Base-by-base conservation (phyloP, 2,797 vertebrate genomes). In the Poecilia wingei region DNA sequence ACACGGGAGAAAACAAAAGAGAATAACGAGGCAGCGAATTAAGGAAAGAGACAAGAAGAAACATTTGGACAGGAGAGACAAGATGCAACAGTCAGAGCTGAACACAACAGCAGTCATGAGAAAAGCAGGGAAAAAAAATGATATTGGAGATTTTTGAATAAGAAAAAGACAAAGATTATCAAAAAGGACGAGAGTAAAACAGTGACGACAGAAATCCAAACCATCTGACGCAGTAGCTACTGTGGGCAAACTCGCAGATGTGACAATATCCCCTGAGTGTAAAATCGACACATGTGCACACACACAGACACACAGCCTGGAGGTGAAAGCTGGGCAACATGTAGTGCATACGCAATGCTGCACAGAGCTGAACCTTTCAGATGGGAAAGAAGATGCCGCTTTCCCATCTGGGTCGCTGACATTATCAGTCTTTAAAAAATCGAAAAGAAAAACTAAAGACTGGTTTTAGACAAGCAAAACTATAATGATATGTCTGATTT, bases 201-300 rank as follows among this genome's bases (percentile, higher is more conserved):
- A 25, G 69, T 77, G 80, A 85, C 10, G 71, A 81, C 64, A 77
- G 74, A 78, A 66, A 79, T 64, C 73, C 25, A 3, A 81, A 76
- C 75, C 85, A 81, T 88, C 86, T 88, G 91, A 92, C 90, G 88
- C 87, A 84, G 79, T 70, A 70, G 85, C 76, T 71, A 81, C 84
- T 74, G 85, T 88, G 86, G 88, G 86, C 84, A 82, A 81, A 90
- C 83, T 87, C 90, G 86, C 91, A 93, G 93, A 93, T 93, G 93
- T 88, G 91, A 51, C 90, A 87, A 59, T 76, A 46, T 88, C 84
- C 86, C 90, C 39, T 22, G 84, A 89, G 91, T 75, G 73, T 76
- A 18, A 84, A 80, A 43, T 77, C 74, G 59, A 85, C 88, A 90
- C 81, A 76, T 76, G 16, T 73, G 57, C 78, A 76, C 86, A 75